Percentiles rank a stretch among this genome's conserved stretches.
Evolutionary conservation across 2,797 vertebrate species (phyloP).

Genomic region (Cyprinella venusta): DNA sequence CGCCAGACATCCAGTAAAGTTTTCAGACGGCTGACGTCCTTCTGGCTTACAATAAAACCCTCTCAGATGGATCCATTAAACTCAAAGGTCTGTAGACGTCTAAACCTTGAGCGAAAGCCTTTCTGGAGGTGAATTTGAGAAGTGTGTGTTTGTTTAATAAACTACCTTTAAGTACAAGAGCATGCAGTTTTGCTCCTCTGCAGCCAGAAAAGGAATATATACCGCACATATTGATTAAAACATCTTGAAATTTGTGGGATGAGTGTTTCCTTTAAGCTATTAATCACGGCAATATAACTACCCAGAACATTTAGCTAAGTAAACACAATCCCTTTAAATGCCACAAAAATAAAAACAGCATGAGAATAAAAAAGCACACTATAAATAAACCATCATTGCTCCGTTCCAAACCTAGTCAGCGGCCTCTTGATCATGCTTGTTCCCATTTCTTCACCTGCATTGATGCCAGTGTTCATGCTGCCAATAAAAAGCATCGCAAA

Average conservation of each 20-base stretch:
- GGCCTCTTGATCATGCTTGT: neutral
- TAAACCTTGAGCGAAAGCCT: neutral
- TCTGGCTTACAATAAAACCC: slow-evolving; percentile 2
- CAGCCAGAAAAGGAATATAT: neutral
- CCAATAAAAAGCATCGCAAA: neutral
- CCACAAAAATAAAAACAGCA: slow-evolving; percentile 7
- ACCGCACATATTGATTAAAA: slow-evolving; percentile 3
- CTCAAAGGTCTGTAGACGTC: neutral
- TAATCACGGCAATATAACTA: slow-evolving; percentile 8
- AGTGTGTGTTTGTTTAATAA: neutral
- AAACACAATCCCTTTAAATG: slow-evolving; percentile 24
- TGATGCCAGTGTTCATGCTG: neutral
- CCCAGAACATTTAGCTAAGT: slow-evolving; percentile 2
- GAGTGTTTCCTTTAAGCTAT: neutral
- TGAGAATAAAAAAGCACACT: neutral
- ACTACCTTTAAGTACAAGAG: neutral
- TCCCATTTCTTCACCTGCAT: neutral
- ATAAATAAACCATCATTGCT: slow-evolving; percentile 10
- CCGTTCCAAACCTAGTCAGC: neutral
- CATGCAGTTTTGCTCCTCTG: neutral
- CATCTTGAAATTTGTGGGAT: slow-evolving; percentile 3
- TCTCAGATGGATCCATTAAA: neutral
- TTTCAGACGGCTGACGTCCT: slow-evolving; percentile 4
- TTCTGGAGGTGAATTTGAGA: neutral
- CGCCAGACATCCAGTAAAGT: neutral